phyloP scores from a whole-genome alignment of 2,888 invertebrate genomes.

The Drosophila paranaensis region DNA sequence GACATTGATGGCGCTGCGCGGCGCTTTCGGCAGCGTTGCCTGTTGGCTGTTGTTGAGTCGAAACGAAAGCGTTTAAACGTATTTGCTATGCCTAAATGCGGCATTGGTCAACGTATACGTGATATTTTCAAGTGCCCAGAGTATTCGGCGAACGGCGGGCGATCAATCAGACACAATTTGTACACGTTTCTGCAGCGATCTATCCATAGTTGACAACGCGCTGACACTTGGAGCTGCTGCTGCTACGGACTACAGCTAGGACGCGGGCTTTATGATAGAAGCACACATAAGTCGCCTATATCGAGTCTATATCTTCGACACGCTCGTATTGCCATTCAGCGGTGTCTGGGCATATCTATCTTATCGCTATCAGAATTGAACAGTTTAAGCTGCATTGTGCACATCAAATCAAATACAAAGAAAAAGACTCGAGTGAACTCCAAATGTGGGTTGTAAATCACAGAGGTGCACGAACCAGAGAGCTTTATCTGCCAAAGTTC shows the following conservation, averaged over 20 bases:
- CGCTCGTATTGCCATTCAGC: conserved; percentile 31
- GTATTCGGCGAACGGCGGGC: conserved; percentile 4
- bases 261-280: conserved; percentile 11
- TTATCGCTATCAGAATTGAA: conserved; percentile 64
- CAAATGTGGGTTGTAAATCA: conserved; percentile 48
- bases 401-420: conserved; percentile 37
- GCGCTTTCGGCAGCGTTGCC: neutral
- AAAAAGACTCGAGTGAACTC: conserved; percentile 36
- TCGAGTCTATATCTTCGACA: conserved; percentile 41
- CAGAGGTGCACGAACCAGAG: neutral
- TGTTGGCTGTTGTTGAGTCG: conserved; percentile 17
- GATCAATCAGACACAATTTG: conserved; percentile 43
- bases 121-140: conserved; percentile 31
- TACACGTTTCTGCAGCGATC: conserved; percentile 51
- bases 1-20: conserved; percentile 6
- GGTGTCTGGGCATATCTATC: conserved; percentile 53
- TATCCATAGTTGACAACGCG: conserved; percentile 44
- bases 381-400: conserved; percentile 74
- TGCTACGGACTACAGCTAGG: neutral
- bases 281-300: conserved; percentile 27
- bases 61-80: conserved; percentile 33
- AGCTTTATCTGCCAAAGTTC: conserved; percentile 5
- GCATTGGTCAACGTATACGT: conserved; percentile 53
- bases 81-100: conserved; percentile 39
- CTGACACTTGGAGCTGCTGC: conserved; percentile 18